A percentile compares a stretch with the other conserved stretches of the same genome.
These are phyloP conservation scores for Barypeithes pellucidus DNA, from an alignment of 2,888 invertebrate species.

Conservation along the genomic window DNA sequence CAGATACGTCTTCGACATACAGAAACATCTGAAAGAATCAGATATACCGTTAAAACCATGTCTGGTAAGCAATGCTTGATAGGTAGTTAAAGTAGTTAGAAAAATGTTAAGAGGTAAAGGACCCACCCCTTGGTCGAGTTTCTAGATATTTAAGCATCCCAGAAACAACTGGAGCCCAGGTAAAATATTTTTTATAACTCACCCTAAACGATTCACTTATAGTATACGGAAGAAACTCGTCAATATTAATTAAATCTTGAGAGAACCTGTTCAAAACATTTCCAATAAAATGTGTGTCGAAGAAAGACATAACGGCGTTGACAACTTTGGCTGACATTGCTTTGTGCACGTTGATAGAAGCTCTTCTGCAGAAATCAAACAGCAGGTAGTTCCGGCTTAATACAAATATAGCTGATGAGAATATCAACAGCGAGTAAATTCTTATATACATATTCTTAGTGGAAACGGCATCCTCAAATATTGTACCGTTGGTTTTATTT, in stretches of 20 bases:
- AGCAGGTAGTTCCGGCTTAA: slow-evolving; percentile 70
- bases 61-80: too few relatives aligned
- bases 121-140: too few relatives aligned
- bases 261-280: slow-evolving; percentile 64
- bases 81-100: too few relatives aligned
- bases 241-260: slow-evolving; percentile 62
- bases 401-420: slow-evolving; percentile 44
- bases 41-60: too few relatives aligned
- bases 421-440: slow-evolving; percentile 56
- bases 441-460: slow-evolving; percentile 52
- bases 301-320: slow-evolving; percentile 62
- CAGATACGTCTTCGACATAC: too few relatives aligned
- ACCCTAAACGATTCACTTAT: slow-evolving; percentile 58
- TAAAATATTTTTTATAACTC: too few relatives aligned
- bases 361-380: slow-evolving; percentile 85
- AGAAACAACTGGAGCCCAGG: too few relatives aligned
- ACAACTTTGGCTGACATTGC: slow-evolving; percentile 60
- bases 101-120: too few relatives aligned
- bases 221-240: slow-evolving; percentile 61
- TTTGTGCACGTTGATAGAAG: slow-evolving; percentile 69
- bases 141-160: too few relatives aligned
- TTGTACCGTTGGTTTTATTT: slow-evolving; percentile 39
- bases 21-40: too few relatives aligned
- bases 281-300: slow-evolving; percentile 63
- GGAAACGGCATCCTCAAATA: slow-evolving; percentile 39